Base-by-base conservation (phyloP, 2,113 vertebrate species). In the Manacus vitellinus region DNA sequence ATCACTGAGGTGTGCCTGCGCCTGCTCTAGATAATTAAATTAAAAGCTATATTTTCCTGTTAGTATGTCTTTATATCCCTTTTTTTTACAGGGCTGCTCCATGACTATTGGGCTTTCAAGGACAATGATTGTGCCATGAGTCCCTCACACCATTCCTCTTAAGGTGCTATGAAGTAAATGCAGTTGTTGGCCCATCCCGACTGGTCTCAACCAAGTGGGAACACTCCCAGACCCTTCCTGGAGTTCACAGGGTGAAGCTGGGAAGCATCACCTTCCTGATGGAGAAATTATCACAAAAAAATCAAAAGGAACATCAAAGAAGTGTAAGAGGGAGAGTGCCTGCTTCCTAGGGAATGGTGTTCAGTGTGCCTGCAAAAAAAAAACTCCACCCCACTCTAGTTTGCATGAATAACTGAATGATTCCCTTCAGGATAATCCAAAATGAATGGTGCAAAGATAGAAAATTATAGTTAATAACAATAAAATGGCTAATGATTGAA, bases 1-100 rank as follows among this genome's bases (percentile, higher is more conserved):
- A 85, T 70, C 68, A 59, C 55, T 1, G 5, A 90, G 49, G 72
- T 63, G 28, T 87, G 76, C 37, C 80, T 46, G n/a, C 49, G 76
- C 37, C 80, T 46, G n/a, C 49, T 87, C 25, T 43, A 92, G 80
- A 61, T 87, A 85, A 92, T 65, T 78, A 58, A 49, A 93, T 68
- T 82, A 51, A 61, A 91, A 88, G 37, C 52, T 56, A 0, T 35
- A 25, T 77, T 91, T 66, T 74, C 56, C 73, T 63, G 74, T 76
- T 89, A 78, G 54, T 35, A 33, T 35, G n/a, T 65, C 41, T 61
- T 78, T 46, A 51, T n/a, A 66, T 22, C 10, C 15, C 14, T 49
- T 80, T 83, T 73, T 70, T 81, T 52, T 19, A 59, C 39, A 91
- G 73, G 21, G 18, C 16, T 58, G 30, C 23, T 56, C 25, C 23